Evolutionary conservation across 2,113 vertebrate genomes (phyloP), one percentile per base, ranked within the genome.

Genomic region (Pseudorectes ferrugineus): DNA sequence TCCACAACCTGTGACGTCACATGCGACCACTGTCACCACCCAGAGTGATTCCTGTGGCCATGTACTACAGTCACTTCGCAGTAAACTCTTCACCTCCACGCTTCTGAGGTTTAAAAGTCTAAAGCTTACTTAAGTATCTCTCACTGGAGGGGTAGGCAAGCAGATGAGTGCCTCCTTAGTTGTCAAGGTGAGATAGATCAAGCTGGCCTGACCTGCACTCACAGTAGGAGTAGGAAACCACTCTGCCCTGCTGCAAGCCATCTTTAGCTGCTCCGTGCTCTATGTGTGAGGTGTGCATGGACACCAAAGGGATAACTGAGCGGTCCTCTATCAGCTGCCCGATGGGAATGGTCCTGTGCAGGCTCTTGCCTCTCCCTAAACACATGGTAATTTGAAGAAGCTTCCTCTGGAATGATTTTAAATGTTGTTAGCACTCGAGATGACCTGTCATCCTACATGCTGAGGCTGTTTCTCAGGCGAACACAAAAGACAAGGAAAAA

Each of bases 191-290:
- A 72, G 31, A 26, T 55, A 88, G 72, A 17, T 38, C 33, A 55
- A 51, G 28, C 31, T 1, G 1, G 21, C 45, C 21, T 42, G 33
- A 52, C 7, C 21, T 0, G 0, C 5, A 3, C 26, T 62, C 0
- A 2, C 42, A 45, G 1, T 1, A 54, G 9, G 36, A 54, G 24
- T 0, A 66, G 57, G 52, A 79, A 79, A 45, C 10, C 45, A 48
- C 58, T n/a, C 31, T 61, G 36, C 14, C 11, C 36, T 65, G 40
- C 45, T 68, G n/a, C 78, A 68, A 66, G 23, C 15, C 23, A 10
- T 13, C 35, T 73, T 77, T 11, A 73, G 28, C 21, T 57, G 63
- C 45, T 61, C 42, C 0, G 0, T 45, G 57, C 19, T 79, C 22
- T 46, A 5, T 2, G 10, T 13, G 52, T 31, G 23, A 42, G 22